Conservation (phyloP, 35 echinoderm and acorn worm genomes). For the Hemicentrotus pulcherrimus region DNA sequence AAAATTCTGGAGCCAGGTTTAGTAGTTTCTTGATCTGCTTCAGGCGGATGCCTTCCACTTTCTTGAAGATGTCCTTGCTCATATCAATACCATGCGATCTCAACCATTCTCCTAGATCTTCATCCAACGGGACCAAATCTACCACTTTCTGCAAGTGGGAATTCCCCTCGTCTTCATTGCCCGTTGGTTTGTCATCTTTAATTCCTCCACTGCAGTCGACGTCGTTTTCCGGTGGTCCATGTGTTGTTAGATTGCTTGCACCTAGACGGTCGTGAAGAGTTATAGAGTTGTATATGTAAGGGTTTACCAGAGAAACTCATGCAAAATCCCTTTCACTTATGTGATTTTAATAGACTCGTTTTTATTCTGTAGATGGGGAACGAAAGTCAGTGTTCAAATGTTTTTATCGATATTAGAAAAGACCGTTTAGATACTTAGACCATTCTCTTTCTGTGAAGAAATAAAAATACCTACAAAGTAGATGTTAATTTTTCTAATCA, state of each 20-base stretch:
- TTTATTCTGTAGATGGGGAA: neutral
- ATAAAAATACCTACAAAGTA: neutral
- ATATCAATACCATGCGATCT: neutral
- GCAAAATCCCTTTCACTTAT: neutral
- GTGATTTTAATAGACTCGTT: neutral
- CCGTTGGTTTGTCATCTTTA: neutral
- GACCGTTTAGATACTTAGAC: too few relatives aligned
- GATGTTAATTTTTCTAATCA: neutral
- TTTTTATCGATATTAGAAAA: neutral
- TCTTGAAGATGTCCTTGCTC: neutral
- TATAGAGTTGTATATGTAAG: neutral
- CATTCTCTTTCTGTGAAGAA: too few relatives aligned
- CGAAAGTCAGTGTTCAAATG: neutral
- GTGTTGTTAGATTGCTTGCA: neutral
- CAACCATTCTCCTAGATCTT: neutral
- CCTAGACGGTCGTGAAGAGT: neutral
- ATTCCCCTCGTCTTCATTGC: neutral
- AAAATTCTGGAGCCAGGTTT: conserved; percentile 1
- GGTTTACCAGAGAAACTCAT: neutral
- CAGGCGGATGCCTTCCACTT: conserved; percentile 9
- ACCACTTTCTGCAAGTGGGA: neutral
- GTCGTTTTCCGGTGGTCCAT: neutral
- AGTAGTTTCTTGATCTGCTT: neutral
- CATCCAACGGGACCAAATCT: neutral
- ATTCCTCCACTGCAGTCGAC: neutral